These are phyloP conservation scores for Drosophila watanabei DNA, from an alignment of 1,140 invertebrate species.

Conservation along the genomic window DNA sequence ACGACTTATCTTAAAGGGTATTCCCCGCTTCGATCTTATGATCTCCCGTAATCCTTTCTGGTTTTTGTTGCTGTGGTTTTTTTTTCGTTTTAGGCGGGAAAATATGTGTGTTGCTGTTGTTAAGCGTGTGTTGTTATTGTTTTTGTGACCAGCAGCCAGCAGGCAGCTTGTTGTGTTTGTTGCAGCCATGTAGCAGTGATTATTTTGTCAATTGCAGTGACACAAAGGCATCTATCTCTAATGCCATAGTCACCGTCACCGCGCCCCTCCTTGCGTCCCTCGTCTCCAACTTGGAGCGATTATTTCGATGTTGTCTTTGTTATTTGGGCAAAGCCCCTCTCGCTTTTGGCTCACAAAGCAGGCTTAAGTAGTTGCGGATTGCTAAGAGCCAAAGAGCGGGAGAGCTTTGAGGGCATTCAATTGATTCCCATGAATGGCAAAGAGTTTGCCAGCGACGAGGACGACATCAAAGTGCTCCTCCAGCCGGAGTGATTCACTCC, in stretches of 20 bases:
- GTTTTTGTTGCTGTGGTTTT: conserved; percentile 29
- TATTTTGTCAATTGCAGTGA: conserved; percentile 84
- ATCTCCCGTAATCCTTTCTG: background rate
- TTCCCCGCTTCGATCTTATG: background rate
- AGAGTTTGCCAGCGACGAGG: conserved; percentile 28
- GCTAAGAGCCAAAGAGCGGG: conserved; percentile 14
- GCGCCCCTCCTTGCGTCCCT: conserved; percentile 3
- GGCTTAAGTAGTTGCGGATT: conserved; percentile 73
- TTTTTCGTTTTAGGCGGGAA: conserved; percentile 69
- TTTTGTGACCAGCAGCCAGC: conserved; percentile 35
- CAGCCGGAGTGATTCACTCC: conserved; percentile 14
- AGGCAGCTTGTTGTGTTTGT: conserved; percentile 51
- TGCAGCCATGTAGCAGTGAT: conserved; percentile 76
- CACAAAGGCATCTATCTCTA: conserved; percentile 83
- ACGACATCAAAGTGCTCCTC: conserved; percentile 52
- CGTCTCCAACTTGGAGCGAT: conserved; percentile 45
- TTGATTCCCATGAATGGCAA: conserved; percentile 59
- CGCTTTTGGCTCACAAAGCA: conserved; percentile 45
- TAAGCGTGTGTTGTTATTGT: conserved; percentile 39
- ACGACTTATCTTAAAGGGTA: background rate
- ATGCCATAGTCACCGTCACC: conserved; percentile 44
- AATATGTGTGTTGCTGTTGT: conserved; percentile 73
- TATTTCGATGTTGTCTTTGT: conserved; percentile 74
- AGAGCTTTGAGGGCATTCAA: conserved; percentile 60
- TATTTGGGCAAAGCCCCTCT: conserved; percentile 33